Conservation (phyloP, 2,113 vertebrate genomes). For the Etheostoma spectabile region DNA sequence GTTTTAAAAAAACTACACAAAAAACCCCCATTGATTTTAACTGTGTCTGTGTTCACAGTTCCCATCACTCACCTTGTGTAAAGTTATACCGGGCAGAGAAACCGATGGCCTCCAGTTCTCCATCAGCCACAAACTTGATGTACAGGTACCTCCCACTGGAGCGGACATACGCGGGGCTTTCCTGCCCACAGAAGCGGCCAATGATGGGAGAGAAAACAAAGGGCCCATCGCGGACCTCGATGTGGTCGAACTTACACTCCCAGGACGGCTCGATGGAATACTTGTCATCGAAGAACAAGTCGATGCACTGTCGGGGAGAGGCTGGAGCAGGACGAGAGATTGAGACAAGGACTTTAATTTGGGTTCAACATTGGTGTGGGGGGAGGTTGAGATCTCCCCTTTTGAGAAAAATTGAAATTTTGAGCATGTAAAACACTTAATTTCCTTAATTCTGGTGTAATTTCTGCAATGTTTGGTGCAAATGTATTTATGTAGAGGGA, state of each 20-base stretch:
- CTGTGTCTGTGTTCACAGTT: no score
- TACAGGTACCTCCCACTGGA: constrained; percentile 97
- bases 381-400: no score
- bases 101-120: constrained; percentile 94
- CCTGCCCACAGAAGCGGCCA: constrained; percentile 96
- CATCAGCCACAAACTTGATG: constrained; percentile 98
- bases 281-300: constrained; percentile 94
- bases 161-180: constrained; percentile 93
- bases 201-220: constrained; percentile 97
- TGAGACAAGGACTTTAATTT: no score
- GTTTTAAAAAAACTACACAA: no score
- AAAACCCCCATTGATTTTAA: no score
- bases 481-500: no score
- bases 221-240: constrained; percentile 97
- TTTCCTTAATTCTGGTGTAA: no score
- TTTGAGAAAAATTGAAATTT: no score
- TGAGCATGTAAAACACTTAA: no score
- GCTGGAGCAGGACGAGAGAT: constrained; percentile 31
- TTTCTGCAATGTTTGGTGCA: no score
- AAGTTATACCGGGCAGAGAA: constrained; percentile 96
- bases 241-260: constrained; percentile 99
- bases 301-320: constrained; percentile 95
- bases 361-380: no score
- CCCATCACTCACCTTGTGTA: constrained; percentile 90
- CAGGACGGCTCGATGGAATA: constrained; percentile 98